A percentile compares a stretch with the other conserved stretches of the same genome.
These are phyloP conservation scores for Drosophila punjabiensis DNA, from an alignment of 1,140 invertebrate species.

Conservation along the genomic window DNA sequence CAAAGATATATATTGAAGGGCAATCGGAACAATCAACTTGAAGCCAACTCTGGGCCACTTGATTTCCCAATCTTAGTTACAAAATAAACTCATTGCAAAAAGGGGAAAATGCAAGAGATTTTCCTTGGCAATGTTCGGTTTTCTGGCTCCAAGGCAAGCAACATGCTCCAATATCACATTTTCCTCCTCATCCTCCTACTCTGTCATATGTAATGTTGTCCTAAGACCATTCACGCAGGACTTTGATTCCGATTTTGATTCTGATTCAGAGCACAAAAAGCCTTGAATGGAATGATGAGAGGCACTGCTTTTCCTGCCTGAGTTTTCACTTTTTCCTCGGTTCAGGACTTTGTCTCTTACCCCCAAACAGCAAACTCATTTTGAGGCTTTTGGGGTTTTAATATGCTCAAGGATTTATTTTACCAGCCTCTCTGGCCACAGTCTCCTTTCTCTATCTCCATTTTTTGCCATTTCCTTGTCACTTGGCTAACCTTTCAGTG, in stretches of 20 bases:
- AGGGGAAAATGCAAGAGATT: not conserved
- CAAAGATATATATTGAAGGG: too few relatives aligned
- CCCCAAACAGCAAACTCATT: slow-evolving; percentile 42
- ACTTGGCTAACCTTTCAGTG: slow-evolving; percentile 17
- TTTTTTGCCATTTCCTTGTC: not conserved
- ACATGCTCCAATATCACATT: slow-evolving; percentile 15
- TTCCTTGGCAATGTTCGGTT: not conserved
- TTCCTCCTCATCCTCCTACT: not conserved
- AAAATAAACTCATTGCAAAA: slow-evolving; percentile 9
- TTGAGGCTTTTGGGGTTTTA: slow-evolving; percentile 50
- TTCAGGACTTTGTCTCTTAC: too few relatives aligned
- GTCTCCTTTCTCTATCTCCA: not conserved
- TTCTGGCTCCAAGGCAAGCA: not conserved
- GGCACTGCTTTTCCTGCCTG: slow-evolving; percentile 7
- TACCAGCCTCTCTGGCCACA: slow-evolving; percentile 15
- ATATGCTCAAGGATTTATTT: slow-evolving; percentile 61
- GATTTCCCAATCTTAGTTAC: not conserved
- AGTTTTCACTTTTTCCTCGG: slow-evolving; percentile 59
- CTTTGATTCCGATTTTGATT: slow-evolving; percentile 49
- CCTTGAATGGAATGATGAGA: slow-evolving; percentile 10
- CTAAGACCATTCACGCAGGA: slow-evolving; percentile 36
- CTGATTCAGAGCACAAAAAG: slow-evolving; percentile 26
- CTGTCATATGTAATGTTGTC: slow-evolving; percentile 44
- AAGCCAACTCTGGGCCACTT: not conserved
- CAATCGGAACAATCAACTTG: not conserved